Percentiles rank a stretch among this genome's conserved stretches.
Evolutionary conservation across 1,140 invertebrate genomes (phyloP).

Genomic region (Apis florea): DNA sequence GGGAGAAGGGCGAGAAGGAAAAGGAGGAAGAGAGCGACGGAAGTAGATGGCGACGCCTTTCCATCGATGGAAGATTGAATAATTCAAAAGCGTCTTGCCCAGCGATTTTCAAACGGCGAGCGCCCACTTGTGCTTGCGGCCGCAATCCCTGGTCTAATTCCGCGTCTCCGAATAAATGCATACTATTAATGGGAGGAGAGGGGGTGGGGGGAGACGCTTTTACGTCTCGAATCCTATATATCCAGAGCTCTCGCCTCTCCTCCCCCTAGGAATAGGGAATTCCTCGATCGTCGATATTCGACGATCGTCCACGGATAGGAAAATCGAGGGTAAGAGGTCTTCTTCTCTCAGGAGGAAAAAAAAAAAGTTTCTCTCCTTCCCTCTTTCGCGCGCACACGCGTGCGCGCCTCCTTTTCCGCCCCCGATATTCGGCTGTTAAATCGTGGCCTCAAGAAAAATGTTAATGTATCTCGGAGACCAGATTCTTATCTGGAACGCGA

Average conservation of each 20-base stretch:
- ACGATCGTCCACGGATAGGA: conserved; percentile 20
- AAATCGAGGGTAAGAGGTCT: conserved; percentile 40
- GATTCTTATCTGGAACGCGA: no score
- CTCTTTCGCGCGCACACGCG: no score
- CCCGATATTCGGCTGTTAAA: no score
- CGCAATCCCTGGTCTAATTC: conserved; percentile 72
- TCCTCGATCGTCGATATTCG: conserved; percentile 62
- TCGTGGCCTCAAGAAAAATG: no score
- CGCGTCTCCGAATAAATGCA: conserved; percentile 72
- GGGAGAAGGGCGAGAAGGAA: neutral
- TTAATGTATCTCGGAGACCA: no score
- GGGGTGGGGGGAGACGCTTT: conserved; percentile 52
- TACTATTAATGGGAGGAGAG: conserved; percentile 64
- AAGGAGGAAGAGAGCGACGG: conserved; percentile 33
- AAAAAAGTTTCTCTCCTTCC: neutral
- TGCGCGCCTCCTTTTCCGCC: no score
- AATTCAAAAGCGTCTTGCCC: conserved; percentile 72
- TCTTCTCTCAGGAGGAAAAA: no score
- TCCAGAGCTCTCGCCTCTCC: conserved; percentile 46
- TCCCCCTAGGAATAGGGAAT: conserved; percentile 40
- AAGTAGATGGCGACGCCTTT: conserved; percentile 60
- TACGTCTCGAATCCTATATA: conserved; percentile 56
- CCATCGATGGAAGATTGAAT: conserved; percentile 71
- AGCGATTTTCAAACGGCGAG: conserved; percentile 70
- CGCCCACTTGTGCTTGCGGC: conserved; percentile 64